Evolutionary conservation across 2,888 invertebrate species (phyloP), one percentile per base, ranked within the genome.

Genomic region (Hyalella azteca): DNA sequence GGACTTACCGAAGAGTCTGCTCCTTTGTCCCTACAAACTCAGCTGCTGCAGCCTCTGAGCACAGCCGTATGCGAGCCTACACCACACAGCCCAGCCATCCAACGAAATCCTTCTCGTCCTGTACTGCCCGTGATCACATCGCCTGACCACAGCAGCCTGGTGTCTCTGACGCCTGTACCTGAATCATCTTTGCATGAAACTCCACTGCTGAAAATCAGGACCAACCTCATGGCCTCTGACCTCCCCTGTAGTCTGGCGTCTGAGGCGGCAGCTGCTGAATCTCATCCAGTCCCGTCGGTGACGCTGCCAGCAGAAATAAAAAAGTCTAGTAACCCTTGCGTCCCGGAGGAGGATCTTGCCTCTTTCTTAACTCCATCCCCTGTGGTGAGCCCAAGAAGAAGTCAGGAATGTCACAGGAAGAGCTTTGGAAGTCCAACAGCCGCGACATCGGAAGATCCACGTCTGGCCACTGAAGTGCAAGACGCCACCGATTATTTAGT

Each of bases 401-500:
- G 36, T 9, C 36, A 19, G 32, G 66, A 36, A 11, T 36, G 66
- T 36, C 66, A 32, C 3, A 32, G 11, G 26, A 66, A 66, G 36
- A 36, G 19, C 66, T 66, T 66, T 3, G 36, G 36, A 13, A 66
- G 66, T 66, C 66, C 66, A 0, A 3, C 66, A 4, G n/a, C 66
- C 5, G 11, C 75, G 22, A 45, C 3, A 41, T n/a, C 22, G 26
- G 75, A 41, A 9, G 75, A 75, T 39, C 45, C n/a, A 39, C 19
- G 36, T 19, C 40, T 75, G 2, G 75, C 75, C 1, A 75, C 29
- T 26, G 75, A 75, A 75, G 45, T 45, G 22, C 40, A 41, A 39
- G 75, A 75, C 36, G 75, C 75, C 11, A 75, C 75, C 9, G 22
- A 75, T 41, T 75, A 45, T 45, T 29, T 75, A 19, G 75, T 75